Base-by-base conservation (phyloP, 2,888 invertebrate genomes). In the Chymomyza amoena region DNA sequence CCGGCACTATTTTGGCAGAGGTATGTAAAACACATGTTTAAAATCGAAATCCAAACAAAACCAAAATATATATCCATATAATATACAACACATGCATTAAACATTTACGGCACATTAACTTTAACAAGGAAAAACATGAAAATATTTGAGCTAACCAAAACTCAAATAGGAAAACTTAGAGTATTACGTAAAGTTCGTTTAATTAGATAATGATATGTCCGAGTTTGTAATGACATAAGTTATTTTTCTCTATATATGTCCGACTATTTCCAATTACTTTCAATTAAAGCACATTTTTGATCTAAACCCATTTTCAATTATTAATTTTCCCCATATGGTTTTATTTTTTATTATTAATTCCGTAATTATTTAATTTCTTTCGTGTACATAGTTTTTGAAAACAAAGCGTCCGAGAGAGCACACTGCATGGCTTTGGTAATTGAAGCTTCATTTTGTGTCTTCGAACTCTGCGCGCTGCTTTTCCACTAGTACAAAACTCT, bases 1-100 rank as follows among this genome's bases (percentile, higher is more conserved):
- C 91, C 91, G 91, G 90, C 91, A 90, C 86, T 89, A 89, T 90
- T 91, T 91, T 92, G 91, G 92, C 91, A 91, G 90, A 91, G 91
- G 91, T 91, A 91, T 88, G 91, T 91, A 90, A 89, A 88, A 87
- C 78, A 83, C 75, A 70, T 67, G 71, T 82, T 70, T 54, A 67
- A 72, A 70, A 36, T 20, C 32, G 5, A 32, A 50, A 62, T 18
- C 39, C 39, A 45, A 63, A 71, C 73, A 66, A 60, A 51, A 52
- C 65, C 51, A 9, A 32, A 32, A 52, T 72, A 20, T 69, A 66
- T 39, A 63, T 54, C 10, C 7, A 65, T 50, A 68, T 59, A 56
- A 36, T 64, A 69, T 36, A 65, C 39, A 36, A 63, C 52, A 18
- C 25, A 45, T 39, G 62, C 32, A 32, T 32, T 52, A 54, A 13